Evolutionary conservation across 2,113 vertebrate genomes (phyloP).

Genomic region (Apteryx mantelli): DNA sequence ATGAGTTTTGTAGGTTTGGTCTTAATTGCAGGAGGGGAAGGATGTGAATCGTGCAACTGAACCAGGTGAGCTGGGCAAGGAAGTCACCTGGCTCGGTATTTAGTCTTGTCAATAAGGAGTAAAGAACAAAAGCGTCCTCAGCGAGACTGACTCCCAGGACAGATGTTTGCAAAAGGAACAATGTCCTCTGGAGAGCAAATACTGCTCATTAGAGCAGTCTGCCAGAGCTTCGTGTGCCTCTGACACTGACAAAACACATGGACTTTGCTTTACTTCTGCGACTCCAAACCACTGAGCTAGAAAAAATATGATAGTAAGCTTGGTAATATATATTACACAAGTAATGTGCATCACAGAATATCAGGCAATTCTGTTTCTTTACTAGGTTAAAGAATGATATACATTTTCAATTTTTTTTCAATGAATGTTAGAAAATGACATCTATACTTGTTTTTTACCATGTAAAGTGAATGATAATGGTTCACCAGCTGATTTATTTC

Average conservation of each 20-base stretch:
- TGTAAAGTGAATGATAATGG: conserved; percentile 75
- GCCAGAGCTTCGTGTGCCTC: neutral
- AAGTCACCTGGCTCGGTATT: fast-evolving
- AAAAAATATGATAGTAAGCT: neutral
- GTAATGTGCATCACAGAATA: conserved; percentile 19
- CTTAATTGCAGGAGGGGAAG: neutral
- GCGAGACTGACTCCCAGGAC: neutral
- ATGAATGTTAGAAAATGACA: conserved; percentile 68
- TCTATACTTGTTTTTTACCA: conserved; percentile 69
- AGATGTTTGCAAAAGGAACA: neutral
- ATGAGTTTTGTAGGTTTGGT: neutral
- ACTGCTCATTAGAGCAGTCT: neutral
- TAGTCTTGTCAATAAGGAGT: neutral
- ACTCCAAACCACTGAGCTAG: neutral
- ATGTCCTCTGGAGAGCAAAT: neutral
- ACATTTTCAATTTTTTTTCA: conserved; percentile 76
- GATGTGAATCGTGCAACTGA: neutral
- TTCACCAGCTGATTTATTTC: conserved; percentile 71
- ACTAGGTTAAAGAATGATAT: conserved; percentile 64
- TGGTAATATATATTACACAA: conserved; percentile 64
- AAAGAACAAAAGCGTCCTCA: neutral
- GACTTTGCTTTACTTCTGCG: neutral
- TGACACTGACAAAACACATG: neutral
- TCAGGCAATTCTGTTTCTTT: conserved; percentile 43
- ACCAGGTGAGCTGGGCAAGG: neutral